These are phyloP conservation scores for Ariopsis seemanni DNA, from an alignment of 2,113 vertebrate species.

Conservation along the genomic window DNA sequence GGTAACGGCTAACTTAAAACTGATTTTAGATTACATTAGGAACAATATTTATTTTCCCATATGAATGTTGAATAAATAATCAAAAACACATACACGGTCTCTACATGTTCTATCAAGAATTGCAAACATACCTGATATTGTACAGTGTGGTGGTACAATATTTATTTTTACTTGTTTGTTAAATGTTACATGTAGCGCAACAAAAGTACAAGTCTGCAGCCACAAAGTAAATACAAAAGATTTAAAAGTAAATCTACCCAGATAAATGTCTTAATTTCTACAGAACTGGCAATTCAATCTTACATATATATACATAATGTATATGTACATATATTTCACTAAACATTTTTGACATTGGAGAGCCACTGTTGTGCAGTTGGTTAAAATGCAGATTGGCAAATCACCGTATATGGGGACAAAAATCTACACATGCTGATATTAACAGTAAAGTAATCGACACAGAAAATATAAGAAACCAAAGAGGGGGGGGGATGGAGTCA, in stretches of 20 bases:
- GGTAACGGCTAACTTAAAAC: constrained; percentile 59
- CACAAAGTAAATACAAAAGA: constrained; percentile 90
- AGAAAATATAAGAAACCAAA: constrained; percentile 47
- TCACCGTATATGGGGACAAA: constrained; percentile 84
- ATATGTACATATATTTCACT: constrained; percentile 82
- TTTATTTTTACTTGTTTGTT: constrained; percentile 92
- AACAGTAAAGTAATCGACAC: constrained; percentile 73
- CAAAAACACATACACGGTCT: constrained; percentile 55
- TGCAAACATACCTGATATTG: constrained; percentile 82
- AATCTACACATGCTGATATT: constrained; percentile 87
- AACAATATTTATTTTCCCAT: constrained; percentile 57
- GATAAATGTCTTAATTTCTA: constrained; percentile 88
- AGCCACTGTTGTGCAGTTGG: constrained; percentile 85
- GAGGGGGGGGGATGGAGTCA: constrained; percentile 62
- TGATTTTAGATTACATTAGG: constrained; percentile 59
- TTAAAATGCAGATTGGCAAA: constrained; percentile 82
- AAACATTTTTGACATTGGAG: constrained; percentile 82
- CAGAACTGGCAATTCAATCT: constrained; percentile 90
- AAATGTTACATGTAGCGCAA: constrained; percentile 96
- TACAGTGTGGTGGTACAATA: constrained; percentile 96
- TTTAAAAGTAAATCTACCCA: constrained; percentile 85
- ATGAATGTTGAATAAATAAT: constrained; percentile 69
- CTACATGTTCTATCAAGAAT: constrained; percentile 74
- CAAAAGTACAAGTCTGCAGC: constrained; percentile 94
- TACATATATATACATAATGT: constrained; percentile 81